These are phyloP conservation scores for Notocelia uddmanniana DNA, from an alignment of 2,888 invertebrate species.

Conservation along the genomic window DNA sequence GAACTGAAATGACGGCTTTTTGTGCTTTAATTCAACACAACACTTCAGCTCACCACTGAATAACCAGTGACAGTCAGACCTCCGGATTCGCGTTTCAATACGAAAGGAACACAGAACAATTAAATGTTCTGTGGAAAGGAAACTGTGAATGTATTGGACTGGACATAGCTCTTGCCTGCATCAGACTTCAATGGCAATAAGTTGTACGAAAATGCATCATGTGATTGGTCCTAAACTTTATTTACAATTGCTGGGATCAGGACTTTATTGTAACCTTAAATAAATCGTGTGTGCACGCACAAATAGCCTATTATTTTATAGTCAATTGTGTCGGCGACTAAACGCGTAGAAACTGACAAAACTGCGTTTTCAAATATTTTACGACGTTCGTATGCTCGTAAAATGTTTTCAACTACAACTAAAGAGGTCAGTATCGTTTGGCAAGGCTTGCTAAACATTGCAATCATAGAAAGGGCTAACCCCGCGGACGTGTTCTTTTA, in stretches of 20 bases:
- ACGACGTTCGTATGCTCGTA: conserved; percentile 72
- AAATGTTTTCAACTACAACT: conserved; percentile 73
- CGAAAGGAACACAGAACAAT: too few relatives aligned
- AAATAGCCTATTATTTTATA: conserved; percentile 45
- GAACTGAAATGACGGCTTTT: too few relatives aligned
- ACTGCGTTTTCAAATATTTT: conserved; percentile 72
- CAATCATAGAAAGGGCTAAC: background rate
- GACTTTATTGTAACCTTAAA: background rate
- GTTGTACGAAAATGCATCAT: too few relatives aligned
- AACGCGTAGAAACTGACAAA: conserved; percentile 39
- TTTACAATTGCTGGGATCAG: background rate
- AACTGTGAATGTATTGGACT: too few relatives aligned
- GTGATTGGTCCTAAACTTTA: too few relatives aligned
- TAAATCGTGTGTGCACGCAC: conserved; percentile 6
- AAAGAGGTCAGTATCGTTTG: conserved; percentile 65
- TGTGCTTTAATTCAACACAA: too few relatives aligned
- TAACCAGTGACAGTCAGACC: too few relatives aligned
- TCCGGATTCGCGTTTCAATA: too few relatives aligned
- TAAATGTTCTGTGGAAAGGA: too few relatives aligned
- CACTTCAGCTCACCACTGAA: too few relatives aligned
- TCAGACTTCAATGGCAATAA: too few relatives aligned
- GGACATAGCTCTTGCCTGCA: too few relatives aligned
- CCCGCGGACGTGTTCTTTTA: background rate
- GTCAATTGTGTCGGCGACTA: conserved; percentile 38
- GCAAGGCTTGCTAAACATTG: conserved; percentile 57